Base-by-base conservation (phyloP, 35 echinoderm and acorn worm genomes). In the Anneissia japonica region DNA sequence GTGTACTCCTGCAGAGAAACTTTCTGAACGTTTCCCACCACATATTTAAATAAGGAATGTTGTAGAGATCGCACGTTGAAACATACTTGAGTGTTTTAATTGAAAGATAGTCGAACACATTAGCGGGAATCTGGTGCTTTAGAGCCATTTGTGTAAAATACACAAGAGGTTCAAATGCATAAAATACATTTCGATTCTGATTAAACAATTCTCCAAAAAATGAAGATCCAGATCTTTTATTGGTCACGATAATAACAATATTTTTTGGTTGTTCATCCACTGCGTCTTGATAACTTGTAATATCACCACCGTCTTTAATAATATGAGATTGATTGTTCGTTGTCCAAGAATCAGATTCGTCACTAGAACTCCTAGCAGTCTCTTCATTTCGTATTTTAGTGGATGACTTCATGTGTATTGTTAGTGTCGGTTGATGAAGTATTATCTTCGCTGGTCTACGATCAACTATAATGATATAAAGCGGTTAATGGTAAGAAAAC, bases 191-290 rank as follows among this genome's bases (percentile, higher is more conserved):
- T 5, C 40, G 39, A 76, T 40, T 36, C 17, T 56, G 76, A 72
- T 88, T 88, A 30, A 88, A 88, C 3, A 88, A 21, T 32, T 88
- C 86, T 74, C 86, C 86, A 37, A 88, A 0, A 37, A 88, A 88
- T 0, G 39, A 45, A 17, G 77, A 72, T 4, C 86, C 86, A 12
- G 86, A 88, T 32, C 86, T 38, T 74, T 88, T 88, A n/a, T 26
- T 37, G 77, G 39, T 51, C 10, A 88, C 46, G 26, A 88, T 88
- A 34, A 88, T 81, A 23, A 81, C 35, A 78, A 64, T 23, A 11
- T n/a, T n/a, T n/a, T 64, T 64, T 64, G 5, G 51, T 26, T 64
- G n/a, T n/a, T n/a, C n/a, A n/a, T n/a, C n/a, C n/a, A n/a, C n/a
- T n/a, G n/a, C n/a, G n/a, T n/a, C n/a, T n/a, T n/a, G n/a, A n/a